Percentiles rank a stretch among this genome's conserved stretches.
phyloP scores from a whole-genome alignment of 2,888 invertebrate species.

The Zeuzera pyrina region DNA sequence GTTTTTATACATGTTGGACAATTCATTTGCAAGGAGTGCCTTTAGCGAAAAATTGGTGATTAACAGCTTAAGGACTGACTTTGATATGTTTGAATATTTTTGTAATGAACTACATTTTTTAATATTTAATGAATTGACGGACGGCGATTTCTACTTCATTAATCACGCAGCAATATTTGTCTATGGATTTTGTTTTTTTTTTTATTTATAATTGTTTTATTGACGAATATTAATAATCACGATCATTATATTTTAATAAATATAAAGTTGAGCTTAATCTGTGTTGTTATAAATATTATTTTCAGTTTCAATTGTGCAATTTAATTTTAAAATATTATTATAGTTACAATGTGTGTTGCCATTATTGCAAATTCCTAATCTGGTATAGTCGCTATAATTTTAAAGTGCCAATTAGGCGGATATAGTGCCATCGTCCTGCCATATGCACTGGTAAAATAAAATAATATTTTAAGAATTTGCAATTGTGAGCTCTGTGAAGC shows the following conservation, averaged over 20 bases:
- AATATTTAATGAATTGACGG: slow-evolving; percentile 20
- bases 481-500: slow-evolving; percentile 23
- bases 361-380: too few species aligned
- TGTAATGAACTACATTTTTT: slow-evolving; percentile 32
- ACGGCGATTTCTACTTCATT: slow-evolving; percentile 23
- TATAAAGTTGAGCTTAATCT: slow-evolving; percentile 42
- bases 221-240: slow-evolving; percentile 27
- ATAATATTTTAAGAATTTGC: slow-evolving; percentile 21
- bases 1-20: slow-evolving; percentile 2
- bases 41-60: slow-evolving; percentile 43
- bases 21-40: slow-evolving; percentile 55
- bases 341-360: too few species aligned
- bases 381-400: too few species aligned
- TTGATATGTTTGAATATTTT: slow-evolving; percentile 52
- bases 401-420: slow-evolving; percentile 26
- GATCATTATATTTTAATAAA: too few species aligned
- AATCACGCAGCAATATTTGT: slow-evolving; percentile 38
- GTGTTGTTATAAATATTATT: slow-evolving; percentile 32
- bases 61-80: slow-evolving; percentile 49
- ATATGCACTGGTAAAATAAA: neutral
- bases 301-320: slow-evolving; percentile 10
- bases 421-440: slow-evolving; percentile 14
- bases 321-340: slow-evolving; percentile 30
- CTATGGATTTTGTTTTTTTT: slow-evolving; percentile 23
- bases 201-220: slow-evolving; percentile 5